These are phyloP conservation scores for Drosophila guanche DNA, from an alignment of 1,140 invertebrate species.

Conservation along the genomic window DNA sequence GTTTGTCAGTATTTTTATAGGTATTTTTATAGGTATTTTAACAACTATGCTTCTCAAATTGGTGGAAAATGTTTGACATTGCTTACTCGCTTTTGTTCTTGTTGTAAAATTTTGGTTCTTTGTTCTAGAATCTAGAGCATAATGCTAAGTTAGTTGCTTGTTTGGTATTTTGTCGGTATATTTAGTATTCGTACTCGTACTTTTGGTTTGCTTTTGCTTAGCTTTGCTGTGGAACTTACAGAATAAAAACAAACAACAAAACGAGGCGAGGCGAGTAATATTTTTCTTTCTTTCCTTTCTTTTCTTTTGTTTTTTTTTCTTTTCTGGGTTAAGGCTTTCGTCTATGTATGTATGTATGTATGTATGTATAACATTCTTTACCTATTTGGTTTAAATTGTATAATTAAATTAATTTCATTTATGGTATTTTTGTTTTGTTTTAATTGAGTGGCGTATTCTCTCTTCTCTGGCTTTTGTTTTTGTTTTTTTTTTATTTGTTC, in stretches of 20 bases:
- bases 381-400: slow-evolving; percentile 27
- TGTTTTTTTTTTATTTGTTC: slow-evolving; percentile 28
- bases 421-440: slow-evolving; percentile 51
- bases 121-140: slow-evolving; percentile 64
- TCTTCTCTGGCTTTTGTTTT: slow-evolving; percentile 16
- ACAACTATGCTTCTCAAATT: slow-evolving; percentile 57
- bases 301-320: slow-evolving; percentile 22
- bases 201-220: slow-evolving; percentile 21
- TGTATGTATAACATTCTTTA: slow-evolving; percentile 15
- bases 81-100: slow-evolving; percentile 47
- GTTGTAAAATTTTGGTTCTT: slow-evolving; percentile 77
- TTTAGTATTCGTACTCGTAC: slow-evolving; percentile 33
- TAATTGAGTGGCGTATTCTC: slow-evolving; percentile 59
- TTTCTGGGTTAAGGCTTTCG: slow-evolving; percentile 66
- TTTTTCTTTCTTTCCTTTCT: no score
- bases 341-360: slow-evolving; percentile 41
- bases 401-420: slow-evolving; percentile 46
- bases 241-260: slow-evolving; percentile 43
- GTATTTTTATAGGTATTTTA: slow-evolving; percentile 24
- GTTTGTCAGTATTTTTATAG: slow-evolving; percentile 27
- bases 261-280: slow-evolving; percentile 52
- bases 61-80: slow-evolving; percentile 72
- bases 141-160: slow-evolving; percentile 54
- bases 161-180: slow-evolving; percentile 23
- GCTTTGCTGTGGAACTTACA: slow-evolving; percentile 52